These are phyloP conservation scores for Pteronotus mesoamericanus DNA, from an alignment of 2,797 vertebrate species.

Conservation along the genomic window DNA sequence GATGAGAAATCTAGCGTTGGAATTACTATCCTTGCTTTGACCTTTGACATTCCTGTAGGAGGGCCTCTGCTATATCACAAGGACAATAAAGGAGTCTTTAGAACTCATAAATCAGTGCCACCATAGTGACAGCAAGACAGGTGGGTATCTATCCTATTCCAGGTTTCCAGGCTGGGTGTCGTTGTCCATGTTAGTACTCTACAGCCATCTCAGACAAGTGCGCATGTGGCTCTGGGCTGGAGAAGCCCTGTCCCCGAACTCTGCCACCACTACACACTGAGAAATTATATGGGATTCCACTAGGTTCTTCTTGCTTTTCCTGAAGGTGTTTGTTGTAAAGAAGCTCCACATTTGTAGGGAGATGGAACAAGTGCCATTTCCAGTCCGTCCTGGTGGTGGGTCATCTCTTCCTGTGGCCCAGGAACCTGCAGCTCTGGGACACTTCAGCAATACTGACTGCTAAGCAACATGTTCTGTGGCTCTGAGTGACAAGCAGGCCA, in stretches of 20 bases:
- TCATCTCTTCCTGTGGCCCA: neutral
- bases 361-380: neutral
- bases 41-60: neutral
- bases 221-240: neutral
- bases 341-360: neutral
- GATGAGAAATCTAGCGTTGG: neutral
- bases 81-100: neutral
- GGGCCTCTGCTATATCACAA: neutral
- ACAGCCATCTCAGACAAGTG: neutral
- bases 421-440: neutral
- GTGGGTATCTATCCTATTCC: neutral
- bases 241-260: neutral
- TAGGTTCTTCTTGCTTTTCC: neutral
- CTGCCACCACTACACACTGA: neutral
- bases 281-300: neutral
- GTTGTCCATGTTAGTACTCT: neutral
- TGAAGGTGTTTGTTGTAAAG: neutral
- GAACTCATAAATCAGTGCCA: neutral
- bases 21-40: neutral
- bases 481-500: neutral
- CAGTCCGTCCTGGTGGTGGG: neutral
- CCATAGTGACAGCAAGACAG: neutral
- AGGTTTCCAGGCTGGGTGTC: neutral
- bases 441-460: neutral
- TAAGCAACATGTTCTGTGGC: neutral